Evolutionary conservation across 2,888 invertebrate genomes (phyloP).

Genomic region (Pristionchus fissidentatus): DNA sequence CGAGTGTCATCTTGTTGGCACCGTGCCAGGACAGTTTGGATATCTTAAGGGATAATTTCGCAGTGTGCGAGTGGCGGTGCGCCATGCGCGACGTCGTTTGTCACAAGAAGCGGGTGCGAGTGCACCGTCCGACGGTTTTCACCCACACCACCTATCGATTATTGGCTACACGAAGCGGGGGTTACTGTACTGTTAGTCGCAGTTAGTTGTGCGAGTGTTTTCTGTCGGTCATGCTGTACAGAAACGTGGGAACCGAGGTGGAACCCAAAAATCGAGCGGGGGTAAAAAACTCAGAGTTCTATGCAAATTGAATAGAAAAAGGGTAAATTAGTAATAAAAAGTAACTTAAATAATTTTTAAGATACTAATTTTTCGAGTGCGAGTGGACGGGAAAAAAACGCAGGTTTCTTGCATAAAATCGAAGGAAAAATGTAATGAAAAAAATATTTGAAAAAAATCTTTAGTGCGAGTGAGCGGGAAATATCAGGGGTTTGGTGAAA

Average conservation of each 20-base stretch:
- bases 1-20: too few relatives aligned
- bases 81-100: not conserved
- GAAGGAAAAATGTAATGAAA: too few relatives aligned
- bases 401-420: too few relatives aligned
- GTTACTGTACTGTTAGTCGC: not conserved
- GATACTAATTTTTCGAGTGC: too few relatives aligned
- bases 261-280: not conserved
- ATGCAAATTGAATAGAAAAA: not conserved
- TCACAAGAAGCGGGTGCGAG: constrained; percentile 29
- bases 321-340: not conserved
- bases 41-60: too few relatives aligned
- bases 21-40: too few relatives aligned
- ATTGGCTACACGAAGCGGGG: too few relatives aligned
- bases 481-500: too few relatives aligned
- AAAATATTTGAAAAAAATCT: too few relatives aligned
- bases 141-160: constrained; percentile 22
- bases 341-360: too few relatives aligned
- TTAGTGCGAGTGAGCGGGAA: too few relatives aligned
- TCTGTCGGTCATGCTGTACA: constrained; percentile 15
- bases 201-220: not conserved
- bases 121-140: not conserved
- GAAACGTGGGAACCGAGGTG: not conserved
- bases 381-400: too few relatives aligned
- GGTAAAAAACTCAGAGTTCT: not conserved
- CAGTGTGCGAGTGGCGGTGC: constrained; percentile 21